A percentile compares a stretch with the other conserved stretches of the same genome.
Conservation (phyloP, 1,140 invertebrate genomes). For the Diorhabda sublineata region DNA sequence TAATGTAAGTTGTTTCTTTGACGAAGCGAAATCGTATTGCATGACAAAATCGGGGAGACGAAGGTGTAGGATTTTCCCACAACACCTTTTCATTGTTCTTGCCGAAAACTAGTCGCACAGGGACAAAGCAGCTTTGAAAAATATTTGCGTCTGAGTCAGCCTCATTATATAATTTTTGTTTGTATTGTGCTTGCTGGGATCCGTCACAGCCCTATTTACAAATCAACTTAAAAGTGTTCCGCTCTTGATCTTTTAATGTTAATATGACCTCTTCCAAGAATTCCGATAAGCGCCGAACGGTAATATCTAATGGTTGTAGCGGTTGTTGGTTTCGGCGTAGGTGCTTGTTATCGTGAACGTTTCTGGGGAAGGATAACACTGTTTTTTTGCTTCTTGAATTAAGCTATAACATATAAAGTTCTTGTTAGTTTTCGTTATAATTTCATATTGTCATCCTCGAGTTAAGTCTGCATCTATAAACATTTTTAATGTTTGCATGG, state of each 20-base stretch:
- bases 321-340: conserved; percentile 29
- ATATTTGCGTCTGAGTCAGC: conserved; percentile 34
- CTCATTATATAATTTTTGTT: conserved; percentile 40
- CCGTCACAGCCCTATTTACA: conserved; percentile 4
- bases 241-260: neutral
- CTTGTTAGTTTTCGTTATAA: conserved; percentile 33
- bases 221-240: neutral
- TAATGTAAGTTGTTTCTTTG: conserved; percentile 36
- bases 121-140: conserved; percentile 41
- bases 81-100: conserved; percentile 32
- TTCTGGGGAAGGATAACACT: conserved; percentile 32
- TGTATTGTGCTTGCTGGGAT: conserved; percentile 18
- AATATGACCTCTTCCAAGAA: neutral
- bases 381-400: conserved; percentile 28
- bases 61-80: conserved; percentile 39
- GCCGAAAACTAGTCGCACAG: conserved; percentile 36
- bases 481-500: conserved; percentile 27
- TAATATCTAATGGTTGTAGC: conserved; percentile 39
- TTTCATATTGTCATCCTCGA: conserved; percentile 34
- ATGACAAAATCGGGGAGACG: conserved; percentile 39
- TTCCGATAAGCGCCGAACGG: neutral
- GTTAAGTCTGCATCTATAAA: conserved; percentile 35
- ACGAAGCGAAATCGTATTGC: conserved; percentile 39
- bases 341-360: conserved; percentile 32
- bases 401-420: conserved; percentile 36